Conservation (phyloP, 2,888 invertebrate genomes). For the Drosophila gaucha region DNA sequence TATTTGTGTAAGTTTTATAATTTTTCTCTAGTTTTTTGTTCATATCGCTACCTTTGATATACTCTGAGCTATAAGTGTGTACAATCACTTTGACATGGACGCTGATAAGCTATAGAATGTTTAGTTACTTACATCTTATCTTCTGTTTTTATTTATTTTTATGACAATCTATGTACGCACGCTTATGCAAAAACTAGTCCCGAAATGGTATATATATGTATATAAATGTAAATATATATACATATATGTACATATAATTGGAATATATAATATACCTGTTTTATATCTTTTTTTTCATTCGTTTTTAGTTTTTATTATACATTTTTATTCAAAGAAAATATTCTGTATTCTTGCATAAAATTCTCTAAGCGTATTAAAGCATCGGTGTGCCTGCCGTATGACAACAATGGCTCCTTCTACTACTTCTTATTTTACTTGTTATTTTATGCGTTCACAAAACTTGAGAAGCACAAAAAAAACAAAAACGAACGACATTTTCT, state of each 20-base stretch:
- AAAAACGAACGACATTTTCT: constrained; percentile 72
- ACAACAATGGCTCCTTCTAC: constrained; percentile 1
- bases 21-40: constrained; percentile 46
- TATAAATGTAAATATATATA: too few species aligned
- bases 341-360: too few species aligned
- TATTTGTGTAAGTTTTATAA: constrained; percentile 59
- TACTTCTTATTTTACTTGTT: constrained; percentile 33
- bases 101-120: constrained; percentile 32
- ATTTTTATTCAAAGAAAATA: too few species aligned
- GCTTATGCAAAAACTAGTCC: too few species aligned
- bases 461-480: constrained; percentile 57
- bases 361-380: constrained; percentile 21
- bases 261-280: too few species aligned
- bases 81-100: constrained; percentile 38
- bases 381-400: constrained; percentile 19
- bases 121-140: constrained; percentile 42
- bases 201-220: background rate
- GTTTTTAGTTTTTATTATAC: too few species aligned
- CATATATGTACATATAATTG: too few species aligned
- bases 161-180: background rate
- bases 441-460: constrained; percentile 71
- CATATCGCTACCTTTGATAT: constrained; percentile 16
- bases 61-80: constrained; percentile 18
- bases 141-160: constrained; percentile 1
- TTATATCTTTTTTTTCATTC: too few species aligned